These are phyloP conservation scores for Lucilia sericata DNA, from an alignment of 1,140 invertebrate species.

Conservation along the genomic window DNA sequence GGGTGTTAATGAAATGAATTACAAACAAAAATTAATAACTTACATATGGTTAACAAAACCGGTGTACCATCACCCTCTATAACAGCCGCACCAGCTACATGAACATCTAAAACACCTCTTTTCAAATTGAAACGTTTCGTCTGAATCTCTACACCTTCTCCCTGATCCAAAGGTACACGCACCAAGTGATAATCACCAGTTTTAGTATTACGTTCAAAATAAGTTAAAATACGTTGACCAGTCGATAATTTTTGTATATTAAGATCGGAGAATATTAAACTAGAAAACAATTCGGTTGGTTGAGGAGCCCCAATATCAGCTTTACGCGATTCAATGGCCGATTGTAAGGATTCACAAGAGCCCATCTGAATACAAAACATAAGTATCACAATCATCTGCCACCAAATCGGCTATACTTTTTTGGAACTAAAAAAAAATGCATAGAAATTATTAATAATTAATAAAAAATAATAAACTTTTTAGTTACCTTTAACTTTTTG, in stretches of 20 bases:
- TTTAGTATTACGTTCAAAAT: conserved; percentile 53
- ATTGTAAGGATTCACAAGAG: conserved; percentile 51
- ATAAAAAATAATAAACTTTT: too few relatives aligned
- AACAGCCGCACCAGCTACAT: conserved; percentile 57
- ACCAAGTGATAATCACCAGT: conserved; percentile 53
- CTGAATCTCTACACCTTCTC: neutral
- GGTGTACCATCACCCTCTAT: conserved; percentile 57
- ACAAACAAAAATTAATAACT: conserved; percentile 48
- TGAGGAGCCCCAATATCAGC: conserved; percentile 50
- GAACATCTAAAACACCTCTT: conserved; percentile 49
- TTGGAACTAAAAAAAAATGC: conserved; percentile 54
- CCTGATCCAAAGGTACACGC: conserved; percentile 19
- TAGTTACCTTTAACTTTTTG: conserved; percentile 73
- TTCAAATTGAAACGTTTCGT: conserved; percentile 44
- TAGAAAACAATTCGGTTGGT: neutral
- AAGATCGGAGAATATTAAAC: conserved; percentile 2
- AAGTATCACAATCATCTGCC: conserved; percentile 48
- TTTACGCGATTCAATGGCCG: conserved; percentile 57
- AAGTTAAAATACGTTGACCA: conserved; percentile 55
- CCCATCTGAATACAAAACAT: conserved; percentile 62
- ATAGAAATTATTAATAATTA: neutral
- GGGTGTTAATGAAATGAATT: neutral
- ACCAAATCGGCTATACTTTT: conserved; percentile 61
- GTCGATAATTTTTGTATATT: conserved; percentile 49
- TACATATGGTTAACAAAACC: conserved; percentile 63